Evolutionary conservation across 2,888 invertebrate genomes (phyloP), one percentile per base, ranked within the genome.

Genomic region (Parnassius apollo): DNA sequence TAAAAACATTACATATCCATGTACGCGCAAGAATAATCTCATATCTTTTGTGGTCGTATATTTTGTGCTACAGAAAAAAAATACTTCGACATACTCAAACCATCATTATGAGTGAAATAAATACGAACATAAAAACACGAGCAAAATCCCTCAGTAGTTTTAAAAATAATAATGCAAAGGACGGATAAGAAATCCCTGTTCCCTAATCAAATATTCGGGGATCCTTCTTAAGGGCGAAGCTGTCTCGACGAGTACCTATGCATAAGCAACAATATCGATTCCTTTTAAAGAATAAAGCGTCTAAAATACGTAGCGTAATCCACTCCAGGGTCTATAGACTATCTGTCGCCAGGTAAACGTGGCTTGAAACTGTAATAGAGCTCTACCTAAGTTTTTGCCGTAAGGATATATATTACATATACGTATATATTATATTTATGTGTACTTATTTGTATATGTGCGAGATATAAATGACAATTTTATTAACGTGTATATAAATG

Each of bases 151-250:
- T 22, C 53, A 50, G 65, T 66, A 58, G 58, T 18, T 57, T 58
- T 59, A 59, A 50, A 48, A 59, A 66, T 61, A 61, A 61, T 66
- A 66, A 62, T 85, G 80, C 82, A 59, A 66, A 81, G 86, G 80
- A 82, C 85, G 81, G 78, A 85, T 85, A 85, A 85, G 81, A 82
- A 83, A 77, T 63, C 44, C 59, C 59, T 22, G 78, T 76, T 74
- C 77, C 80, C 82, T 86, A 83, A 88, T 88, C 87, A 86, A 88
- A 88, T 88, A 87, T 87, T 88, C 86, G 75, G 81, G 81, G 79
- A 85, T 83, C 83, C 82, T 80, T 81, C 80, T 82, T 82, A 81
- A 82, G 81, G 82, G 85, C 81, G 79, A 81, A 81, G 77, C 75
- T 68, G 74, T 76, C 74, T 71, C 71, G 74, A 71, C 72, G 75